Evolutionary conservation across 2,888 invertebrate species (phyloP).

Genomic region (Pantelozetes paolii): DNA sequence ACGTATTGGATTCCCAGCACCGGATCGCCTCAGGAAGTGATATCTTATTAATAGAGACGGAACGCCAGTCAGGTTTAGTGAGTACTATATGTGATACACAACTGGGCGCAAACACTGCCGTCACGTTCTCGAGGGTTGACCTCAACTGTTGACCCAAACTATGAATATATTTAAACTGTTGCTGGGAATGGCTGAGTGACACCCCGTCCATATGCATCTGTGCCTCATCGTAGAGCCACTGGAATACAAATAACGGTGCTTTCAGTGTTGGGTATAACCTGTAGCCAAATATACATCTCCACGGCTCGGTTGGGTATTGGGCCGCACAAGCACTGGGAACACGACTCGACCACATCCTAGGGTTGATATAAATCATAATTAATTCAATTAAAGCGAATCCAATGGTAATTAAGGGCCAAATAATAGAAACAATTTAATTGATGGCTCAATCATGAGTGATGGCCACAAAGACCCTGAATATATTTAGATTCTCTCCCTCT

Average conservation of each 20-base stretch:
- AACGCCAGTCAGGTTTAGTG: constrained; percentile 77
- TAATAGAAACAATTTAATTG: no score
- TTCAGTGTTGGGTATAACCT: constrained; percentile 76
- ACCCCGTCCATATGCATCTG: constrained; percentile 90
- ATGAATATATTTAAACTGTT: constrained; percentile 90
- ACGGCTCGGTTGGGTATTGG: constrained; percentile 66
- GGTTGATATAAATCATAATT: neutral
- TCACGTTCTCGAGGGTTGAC: constrained; percentile 73
- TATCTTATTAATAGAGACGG: constrained; percentile 76
- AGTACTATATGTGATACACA: constrained; percentile 88
- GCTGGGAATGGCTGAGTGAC: constrained; percentile 57
- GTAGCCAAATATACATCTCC: constrained; percentile 90
- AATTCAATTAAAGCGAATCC: no score
- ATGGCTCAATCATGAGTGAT: no score
- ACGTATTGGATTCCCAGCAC: constrained; percentile 70
- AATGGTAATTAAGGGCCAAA: no score
- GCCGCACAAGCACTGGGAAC: constrained; percentile 70
- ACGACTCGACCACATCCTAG: constrained; percentile 66
- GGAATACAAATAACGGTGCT: constrained; percentile 84
- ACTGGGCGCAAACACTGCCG: constrained; percentile 83
- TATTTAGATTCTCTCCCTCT: no score
- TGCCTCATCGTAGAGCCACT: constrained; percentile 91
- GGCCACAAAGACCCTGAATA: no score
- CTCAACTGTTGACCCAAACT: constrained; percentile 79
- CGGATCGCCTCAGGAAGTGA: constrained; percentile 76